Percentiles rank a stretch among this genome's conserved stretches.
phyloP scores from a whole-genome alignment of 2,888 invertebrate species.

The Rotaria magnacalcarata region DNA sequence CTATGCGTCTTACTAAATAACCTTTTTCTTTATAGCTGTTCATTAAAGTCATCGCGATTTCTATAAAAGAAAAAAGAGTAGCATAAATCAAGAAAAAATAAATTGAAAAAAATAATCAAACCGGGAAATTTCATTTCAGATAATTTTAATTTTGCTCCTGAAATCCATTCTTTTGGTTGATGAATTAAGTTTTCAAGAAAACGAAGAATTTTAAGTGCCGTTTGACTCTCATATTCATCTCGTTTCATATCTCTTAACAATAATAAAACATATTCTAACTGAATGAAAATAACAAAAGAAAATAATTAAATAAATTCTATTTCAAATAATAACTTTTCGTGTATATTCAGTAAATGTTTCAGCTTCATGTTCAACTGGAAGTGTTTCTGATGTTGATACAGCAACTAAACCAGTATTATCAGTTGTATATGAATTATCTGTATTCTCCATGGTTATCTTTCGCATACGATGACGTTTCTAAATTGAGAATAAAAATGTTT shows the following conservation, averaged over 20 bases:
- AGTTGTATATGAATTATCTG: neutral
- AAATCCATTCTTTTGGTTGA: slow-evolving; percentile 33
- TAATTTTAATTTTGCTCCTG: slow-evolving; percentile 15
- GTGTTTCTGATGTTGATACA: neutral
- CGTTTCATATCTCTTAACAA: neutral
- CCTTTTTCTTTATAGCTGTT: slow-evolving; percentile 31
- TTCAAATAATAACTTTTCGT: neutral
- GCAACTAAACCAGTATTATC: neutral
- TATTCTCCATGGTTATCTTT: neutral
- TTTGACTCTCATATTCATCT: slow-evolving; percentile 21
- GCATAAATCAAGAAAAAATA: neutral
- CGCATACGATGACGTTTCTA: neutral
- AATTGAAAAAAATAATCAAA: neutral
- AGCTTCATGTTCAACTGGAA: neutral
- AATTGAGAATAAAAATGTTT: neutral
- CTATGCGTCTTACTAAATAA: neutral
- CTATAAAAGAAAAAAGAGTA: neutral
- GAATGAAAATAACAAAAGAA: neutral
- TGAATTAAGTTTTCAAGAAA: slow-evolving; percentile 32
- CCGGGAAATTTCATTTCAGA: slow-evolving; percentile 11
- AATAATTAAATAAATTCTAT: neutral
- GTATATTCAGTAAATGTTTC: neutral
- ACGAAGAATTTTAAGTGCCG: neutral
- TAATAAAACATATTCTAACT: neutral
- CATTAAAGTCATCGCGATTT: slow-evolving; percentile 32